Evolutionary conservation across 2,888 invertebrate species (phyloP).

Genomic region (Apotomis capreana): DNA sequence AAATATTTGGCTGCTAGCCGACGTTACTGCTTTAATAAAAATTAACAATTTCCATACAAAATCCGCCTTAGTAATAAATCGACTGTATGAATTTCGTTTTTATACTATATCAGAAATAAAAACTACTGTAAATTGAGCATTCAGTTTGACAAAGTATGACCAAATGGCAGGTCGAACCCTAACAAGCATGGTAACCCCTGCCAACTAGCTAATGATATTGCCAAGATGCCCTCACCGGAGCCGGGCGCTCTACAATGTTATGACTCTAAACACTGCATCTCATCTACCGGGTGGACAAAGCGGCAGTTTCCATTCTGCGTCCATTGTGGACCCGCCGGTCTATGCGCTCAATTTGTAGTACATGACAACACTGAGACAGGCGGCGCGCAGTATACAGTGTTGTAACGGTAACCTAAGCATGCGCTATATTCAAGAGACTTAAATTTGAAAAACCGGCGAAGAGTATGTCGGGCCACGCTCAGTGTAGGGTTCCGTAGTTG

Average conservation of each 20-base stretch:
- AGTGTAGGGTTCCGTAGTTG: too few relatives aligned
- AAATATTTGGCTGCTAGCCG: too few relatives aligned
- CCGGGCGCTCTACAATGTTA: slow-evolving; percentile 26
- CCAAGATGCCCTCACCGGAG: slow-evolving; percentile 8
- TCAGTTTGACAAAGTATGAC: slow-evolving; percentile 1
- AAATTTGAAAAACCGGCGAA: too few relatives aligned
- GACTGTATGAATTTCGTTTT: too few relatives aligned
- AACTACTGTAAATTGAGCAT: not conserved
- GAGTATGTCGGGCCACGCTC: too few relatives aligned
- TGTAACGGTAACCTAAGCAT: not conserved
- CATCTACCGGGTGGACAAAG: slow-evolving; percentile 33
- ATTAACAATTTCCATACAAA: too few relatives aligned
- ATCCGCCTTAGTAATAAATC: too few relatives aligned
- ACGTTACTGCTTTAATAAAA: too few relatives aligned
- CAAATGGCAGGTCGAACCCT: not conserved
- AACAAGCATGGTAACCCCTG: slow-evolving; percentile 17
- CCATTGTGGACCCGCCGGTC: slow-evolving; percentile 33
- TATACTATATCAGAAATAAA: not conserved
- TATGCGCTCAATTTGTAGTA: slow-evolving; percentile 39
- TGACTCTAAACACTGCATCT: slow-evolving; percentile 24
- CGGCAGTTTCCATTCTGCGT: slow-evolving; percentile 22
- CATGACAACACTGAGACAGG: slow-evolving; percentile 26
- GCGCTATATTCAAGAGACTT: too few relatives aligned
- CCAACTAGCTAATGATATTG: slow-evolving; percentile 14
- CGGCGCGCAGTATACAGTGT: slow-evolving; percentile 22